Evolutionary conservation across 2,113 vertebrate species (phyloP).

Genomic region (Cochlearius cochlearius): DNA sequence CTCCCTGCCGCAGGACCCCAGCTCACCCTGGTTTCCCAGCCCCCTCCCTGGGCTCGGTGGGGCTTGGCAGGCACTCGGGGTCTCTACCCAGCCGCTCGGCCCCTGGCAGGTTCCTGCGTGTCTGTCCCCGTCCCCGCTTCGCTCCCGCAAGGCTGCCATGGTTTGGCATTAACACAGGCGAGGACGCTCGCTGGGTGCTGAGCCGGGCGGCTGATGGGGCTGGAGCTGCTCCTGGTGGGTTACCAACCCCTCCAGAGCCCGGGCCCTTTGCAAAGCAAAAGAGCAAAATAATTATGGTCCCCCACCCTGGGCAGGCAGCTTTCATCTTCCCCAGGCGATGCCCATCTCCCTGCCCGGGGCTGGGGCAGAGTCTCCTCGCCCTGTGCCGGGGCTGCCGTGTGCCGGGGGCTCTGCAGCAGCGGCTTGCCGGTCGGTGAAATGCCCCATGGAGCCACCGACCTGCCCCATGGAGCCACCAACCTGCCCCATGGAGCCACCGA

Average conservation of each 20-base stretch:
- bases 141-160: accelerated
- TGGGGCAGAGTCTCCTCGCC: not conserved
- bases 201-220: not conserved
- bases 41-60: not conserved
- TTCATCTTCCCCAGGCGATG: not conserved
- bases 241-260: not conserved
- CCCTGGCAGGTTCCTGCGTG: not conserved
- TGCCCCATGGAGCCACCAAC: too few species aligned
- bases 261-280: not conserved
- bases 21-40: not conserved
- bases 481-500: accelerated
- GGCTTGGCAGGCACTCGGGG: too few species aligned
- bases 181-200: not conserved
- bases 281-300: not conserved
- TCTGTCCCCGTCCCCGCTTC: not conserved
- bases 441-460: accelerated
- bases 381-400: not conserved
- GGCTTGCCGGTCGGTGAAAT: accelerated
- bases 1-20: too few species aligned
- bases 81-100: not conserved
- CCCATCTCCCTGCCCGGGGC: not conserved
- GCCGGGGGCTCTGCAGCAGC: not conserved
- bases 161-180: accelerated
- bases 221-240: not conserved
- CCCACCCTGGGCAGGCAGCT: not conserved